A percentile compares a stretch with the other conserved stretches of the same genome.
These are phyloP conservation scores for Camptogramma bilineatum DNA, from an alignment of 2,888 invertebrate species.

Conservation along the genomic window DNA sequence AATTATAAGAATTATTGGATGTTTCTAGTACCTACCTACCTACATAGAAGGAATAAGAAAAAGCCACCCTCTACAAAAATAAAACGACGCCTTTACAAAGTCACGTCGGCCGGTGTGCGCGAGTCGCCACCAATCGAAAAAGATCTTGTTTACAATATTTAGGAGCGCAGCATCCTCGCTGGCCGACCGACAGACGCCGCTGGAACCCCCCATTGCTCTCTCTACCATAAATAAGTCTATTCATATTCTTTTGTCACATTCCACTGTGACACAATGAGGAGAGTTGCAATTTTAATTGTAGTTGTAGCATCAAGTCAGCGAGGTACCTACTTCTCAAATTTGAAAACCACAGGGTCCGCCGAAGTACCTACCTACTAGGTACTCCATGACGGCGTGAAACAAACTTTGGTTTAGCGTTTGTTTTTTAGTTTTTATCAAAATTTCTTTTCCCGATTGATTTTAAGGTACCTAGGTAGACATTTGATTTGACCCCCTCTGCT, in stretches of 20 bases:
- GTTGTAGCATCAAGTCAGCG: neutral
- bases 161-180: constrained; percentile 72
- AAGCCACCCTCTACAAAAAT: constrained; percentile 6
- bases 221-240: constrained; percentile 4
- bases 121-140: constrained; percentile 76
- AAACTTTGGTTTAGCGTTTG: too few species aligned
- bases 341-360: too few species aligned
- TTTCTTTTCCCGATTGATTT: too few species aligned
- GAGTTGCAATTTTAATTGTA: neutral
- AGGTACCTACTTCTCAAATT: neutral
- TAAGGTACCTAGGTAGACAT: too few species aligned
- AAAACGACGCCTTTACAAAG: constrained; percentile 57
- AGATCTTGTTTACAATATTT: constrained; percentile 81
- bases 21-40: neutral
- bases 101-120: constrained; percentile 63
- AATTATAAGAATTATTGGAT: too few species aligned
- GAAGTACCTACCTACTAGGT: too few species aligned
- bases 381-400: too few species aligned
- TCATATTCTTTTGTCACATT: neutral
- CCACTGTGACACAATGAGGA: neutral
- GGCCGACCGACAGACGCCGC: constrained; percentile 56
- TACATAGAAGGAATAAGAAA: neutral
- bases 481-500: too few species aligned
- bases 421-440: too few species aligned
- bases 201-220: constrained; percentile 23